Conservation (phyloP, 2,113 vertebrate species). For the Prionailurus viverrinus region DNA sequence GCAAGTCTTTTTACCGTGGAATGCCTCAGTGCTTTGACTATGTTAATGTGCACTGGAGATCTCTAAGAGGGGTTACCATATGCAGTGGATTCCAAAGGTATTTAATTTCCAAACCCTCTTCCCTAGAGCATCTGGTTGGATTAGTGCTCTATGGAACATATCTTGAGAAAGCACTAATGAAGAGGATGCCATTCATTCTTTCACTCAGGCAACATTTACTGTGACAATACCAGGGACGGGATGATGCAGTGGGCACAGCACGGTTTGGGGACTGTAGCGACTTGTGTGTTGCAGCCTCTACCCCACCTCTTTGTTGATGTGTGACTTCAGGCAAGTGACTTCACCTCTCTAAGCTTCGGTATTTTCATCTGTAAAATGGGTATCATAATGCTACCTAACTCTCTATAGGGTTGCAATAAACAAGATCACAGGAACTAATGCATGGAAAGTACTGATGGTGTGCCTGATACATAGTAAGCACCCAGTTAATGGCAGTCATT, state of each 20-base stretch:
- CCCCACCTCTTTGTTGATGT: neutral
- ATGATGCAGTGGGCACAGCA: accelerated
- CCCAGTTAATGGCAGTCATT: neutral
- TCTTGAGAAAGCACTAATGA: neutral
- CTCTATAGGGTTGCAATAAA: neutral
- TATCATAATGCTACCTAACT: too few relatives aligned
- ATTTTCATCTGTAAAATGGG: neutral
- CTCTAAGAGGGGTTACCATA: neutral
- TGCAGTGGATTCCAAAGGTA: too few relatives aligned
- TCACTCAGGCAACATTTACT: too few relatives aligned
- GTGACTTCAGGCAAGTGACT: neutral
- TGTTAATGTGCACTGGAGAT: accelerated
- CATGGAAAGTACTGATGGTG: neutral
- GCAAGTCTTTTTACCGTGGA: neutral
- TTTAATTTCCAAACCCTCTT: neutral
- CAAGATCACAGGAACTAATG: neutral
- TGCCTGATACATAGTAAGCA: neutral
- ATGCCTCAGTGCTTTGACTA: neutral
- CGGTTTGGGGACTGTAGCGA: too few relatives aligned
- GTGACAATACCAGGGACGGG: accelerated
- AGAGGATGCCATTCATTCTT: too few relatives aligned
- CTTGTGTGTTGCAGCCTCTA: neutral
- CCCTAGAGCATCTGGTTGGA: neutral
- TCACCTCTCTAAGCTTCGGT: neutral
- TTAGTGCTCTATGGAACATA: neutral